Conservation (phyloP, 2,113 vertebrate species). For the Psittacula cyanocephala region DNA sequence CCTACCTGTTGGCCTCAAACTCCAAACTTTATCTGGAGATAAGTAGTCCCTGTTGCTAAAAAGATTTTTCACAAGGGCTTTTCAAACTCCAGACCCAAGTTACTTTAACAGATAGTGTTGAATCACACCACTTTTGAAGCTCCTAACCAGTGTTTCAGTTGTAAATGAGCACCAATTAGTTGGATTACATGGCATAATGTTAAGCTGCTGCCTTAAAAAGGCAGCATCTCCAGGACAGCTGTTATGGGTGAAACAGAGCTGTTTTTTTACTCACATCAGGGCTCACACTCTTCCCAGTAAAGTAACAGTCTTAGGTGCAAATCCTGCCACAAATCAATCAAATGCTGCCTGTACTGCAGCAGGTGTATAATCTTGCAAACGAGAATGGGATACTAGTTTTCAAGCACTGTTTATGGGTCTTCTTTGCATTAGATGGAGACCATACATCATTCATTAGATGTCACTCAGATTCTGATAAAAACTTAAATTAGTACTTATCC, state of each 20-base stretch:
- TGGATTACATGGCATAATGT: not conserved
- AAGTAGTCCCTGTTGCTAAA: not conserved
- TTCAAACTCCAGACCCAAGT: not conserved
- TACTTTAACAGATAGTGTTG: not conserved
- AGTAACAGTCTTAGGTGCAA: not conserved
- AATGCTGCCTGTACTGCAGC: not conserved
- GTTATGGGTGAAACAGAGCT: not conserved
- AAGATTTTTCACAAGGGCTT: not conserved
- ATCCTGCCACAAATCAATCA: not conserved
- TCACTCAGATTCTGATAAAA: not conserved
- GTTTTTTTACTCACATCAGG: not conserved
- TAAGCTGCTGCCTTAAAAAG: not conserved
- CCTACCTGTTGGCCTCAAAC: not conserved
- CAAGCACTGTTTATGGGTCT: not conserved
- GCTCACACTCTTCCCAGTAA: not conserved
- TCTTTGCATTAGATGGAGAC: not conserved
- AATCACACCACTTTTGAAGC: not conserved
- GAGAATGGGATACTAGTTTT: not conserved
- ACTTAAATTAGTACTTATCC: slow-evolving; percentile 9
- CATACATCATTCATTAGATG: not conserved
- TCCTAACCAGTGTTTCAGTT: not conserved
- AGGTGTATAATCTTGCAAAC: not conserved
- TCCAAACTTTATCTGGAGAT: not conserved
- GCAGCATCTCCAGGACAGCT: not conserved
- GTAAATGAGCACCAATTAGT: not conserved